Evolutionary conservation across 2,888 invertebrate species (phyloP), one percentile per base, ranked within the genome.

Genomic region (Chesias legatella): DNA sequence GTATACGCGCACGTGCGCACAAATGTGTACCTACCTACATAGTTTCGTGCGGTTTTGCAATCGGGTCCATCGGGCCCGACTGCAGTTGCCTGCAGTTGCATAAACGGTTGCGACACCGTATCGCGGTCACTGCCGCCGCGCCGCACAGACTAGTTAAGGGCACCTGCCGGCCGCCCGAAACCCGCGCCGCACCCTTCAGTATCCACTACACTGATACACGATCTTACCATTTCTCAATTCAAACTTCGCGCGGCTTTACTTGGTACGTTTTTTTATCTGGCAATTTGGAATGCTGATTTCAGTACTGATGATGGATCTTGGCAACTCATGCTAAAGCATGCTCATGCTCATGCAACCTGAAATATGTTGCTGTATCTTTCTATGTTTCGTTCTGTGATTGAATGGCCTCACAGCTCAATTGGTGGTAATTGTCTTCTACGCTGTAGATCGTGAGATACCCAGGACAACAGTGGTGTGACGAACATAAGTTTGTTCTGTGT

Each of bases 41-140:
- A 29, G 34, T 41, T 60, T 53, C 62, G 58, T 64, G 60, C 56
- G 53, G 67, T 83, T 74, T 84, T 79, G 84, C 82, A 85, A 84
- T 60, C 59, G 65, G 71, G 77, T 71, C 82, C 81, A 79, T 81
- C 84, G 78, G 73, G 75, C 45, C 68, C 63, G 62, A 64, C 73
- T 80, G 82, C 82, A 83, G 73, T 78, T 70, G 69, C 67, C 56
- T 76, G 82, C 78, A 78, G 75, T 86, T 86, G 86, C 86, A 86
- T 85, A 83, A 85, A 84, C 62, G 45, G 47, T 85, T 86, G 79
- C 76, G 73, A 82, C 70, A 86, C 69, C 63, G 75, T 73, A 85
- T 83, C 81, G 81, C 84, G 86, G 86, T 86, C 86, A 86, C 86
- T 86, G 86, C 79, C 84, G 82, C 70, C 63, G 69, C 84, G 82